Evolutionary conservation across 2,888 invertebrate genomes (phyloP), one percentile per base, ranked within the genome.

Genomic region (Vannuccia rotundouncinata): DNA sequence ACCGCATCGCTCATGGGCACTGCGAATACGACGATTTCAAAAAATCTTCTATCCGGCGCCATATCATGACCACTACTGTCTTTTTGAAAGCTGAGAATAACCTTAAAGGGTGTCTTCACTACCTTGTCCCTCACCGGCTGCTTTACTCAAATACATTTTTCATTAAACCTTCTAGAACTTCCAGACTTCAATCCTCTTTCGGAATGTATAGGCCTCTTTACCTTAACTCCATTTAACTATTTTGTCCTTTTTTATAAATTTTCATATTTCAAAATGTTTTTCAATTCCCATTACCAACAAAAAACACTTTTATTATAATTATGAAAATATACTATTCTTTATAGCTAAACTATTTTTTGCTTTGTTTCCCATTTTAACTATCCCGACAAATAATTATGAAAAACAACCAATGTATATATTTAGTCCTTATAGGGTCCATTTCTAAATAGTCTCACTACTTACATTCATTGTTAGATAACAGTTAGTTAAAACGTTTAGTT

Each of bases 181-280:
- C 45, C 45, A 45, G 45, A 45, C 45, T 45, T 45, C 45, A 45
- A 45, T 45, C 45, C 5, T 45, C 45, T 45, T 45, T 45, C 45
- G 45, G 45, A 45, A 45, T 45, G 5, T 45, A 45, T 45, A 45
- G 5, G 45, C 45, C 17, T 5, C 45, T 45, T 45, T 45, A 45
- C 45, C 45, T 45, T 45, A 45, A 45, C 45, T 45, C 17, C 10
- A 45, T 45, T 45, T 45, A 17, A 45, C 45, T 10, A 45, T 45
- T 45, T 45, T 45, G 45, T 45, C 45, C 45, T 45, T 45, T 60
- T 74, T 59, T 82, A 45, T n/a, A n/a, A n/a, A n/a, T n/a, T n/a
- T n/a, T n/a, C n/a, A n/a, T n/a, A n/a, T n/a, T n/a, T n/a, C n/a
- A n/a, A n/a, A n/a, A n/a, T n/a, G n/a, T n/a, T n/a, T n/a, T n/a